These are phyloP conservation scores for Eolophus roseicapilla DNA, from an alignment of 2,113 vertebrate genomes.

Conservation along the genomic window DNA sequence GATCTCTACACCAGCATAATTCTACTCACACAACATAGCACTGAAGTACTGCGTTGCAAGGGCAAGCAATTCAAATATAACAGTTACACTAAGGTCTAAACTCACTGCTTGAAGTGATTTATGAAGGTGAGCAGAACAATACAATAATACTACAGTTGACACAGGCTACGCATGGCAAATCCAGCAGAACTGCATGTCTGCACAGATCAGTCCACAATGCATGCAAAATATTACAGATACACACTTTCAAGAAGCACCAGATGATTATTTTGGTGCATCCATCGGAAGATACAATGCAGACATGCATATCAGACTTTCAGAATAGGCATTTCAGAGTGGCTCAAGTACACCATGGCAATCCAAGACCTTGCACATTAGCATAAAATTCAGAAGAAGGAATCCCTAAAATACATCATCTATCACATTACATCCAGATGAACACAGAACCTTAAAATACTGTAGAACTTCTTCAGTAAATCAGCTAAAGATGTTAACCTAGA, in stretches of 20 bases:
- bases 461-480: background rate
- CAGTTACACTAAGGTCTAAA: background rate
- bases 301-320: background rate
- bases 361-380: background rate
- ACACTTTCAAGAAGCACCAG: background rate
- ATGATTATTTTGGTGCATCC: background rate
- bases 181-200: background rate
- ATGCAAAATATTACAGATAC: accelerated
- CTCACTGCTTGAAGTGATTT: background rate
- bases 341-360: background rate
- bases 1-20: background rate
- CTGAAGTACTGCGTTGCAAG: background rate
- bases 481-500: background rate
- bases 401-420: accelerated
- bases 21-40: background rate
- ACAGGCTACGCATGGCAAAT: background rate
- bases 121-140: background rate
- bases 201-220: background rate
- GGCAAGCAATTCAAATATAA: background rate
- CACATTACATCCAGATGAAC: background rate
- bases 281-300: background rate
- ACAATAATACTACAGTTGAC: background rate
- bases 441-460: background rate
- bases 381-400: background rate
- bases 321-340: background rate